Conservation (phyloP, 1,140 invertebrate species). For the Phortica variegata region DNA sequence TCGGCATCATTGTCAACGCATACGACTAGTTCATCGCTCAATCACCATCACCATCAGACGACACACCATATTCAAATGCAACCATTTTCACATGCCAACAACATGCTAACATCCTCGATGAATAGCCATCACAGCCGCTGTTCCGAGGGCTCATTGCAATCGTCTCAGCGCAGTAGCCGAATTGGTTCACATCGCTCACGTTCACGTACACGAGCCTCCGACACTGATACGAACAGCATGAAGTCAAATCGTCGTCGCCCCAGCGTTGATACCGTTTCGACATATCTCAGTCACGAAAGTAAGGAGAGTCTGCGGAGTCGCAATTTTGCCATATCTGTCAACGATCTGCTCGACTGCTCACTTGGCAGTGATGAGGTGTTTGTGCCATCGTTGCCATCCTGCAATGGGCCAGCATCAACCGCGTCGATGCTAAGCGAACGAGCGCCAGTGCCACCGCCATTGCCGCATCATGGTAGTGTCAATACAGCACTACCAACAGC, state of each 20-base stretch:
- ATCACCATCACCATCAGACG: conserved; percentile 10
- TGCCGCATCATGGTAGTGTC: conserved; percentile 13
- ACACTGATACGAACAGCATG: conserved; percentile 69
- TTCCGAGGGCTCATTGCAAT: conserved; percentile 50
- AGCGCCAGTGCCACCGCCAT: conserved; percentile 44
- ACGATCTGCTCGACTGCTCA: conserved; percentile 74
- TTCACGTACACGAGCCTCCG: conserved; percentile 54
- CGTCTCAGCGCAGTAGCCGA: conserved; percentile 53
- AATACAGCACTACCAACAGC: conserved; percentile 29
- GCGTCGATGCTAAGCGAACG: conserved; percentile 28
- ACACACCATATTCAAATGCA: conserved; percentile 4
- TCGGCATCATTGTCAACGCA: conserved; percentile 1
- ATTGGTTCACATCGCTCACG: conserved; percentile 47
- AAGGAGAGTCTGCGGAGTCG: conserved; percentile 61
- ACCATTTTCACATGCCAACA: conserved; percentile 44
- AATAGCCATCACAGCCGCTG: conserved; percentile 54
- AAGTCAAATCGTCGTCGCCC: conserved; percentile 72
- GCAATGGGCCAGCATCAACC: conserved; percentile 42
- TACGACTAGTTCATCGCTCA: conserved; percentile 18
- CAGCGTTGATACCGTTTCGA: conserved; percentile 83
- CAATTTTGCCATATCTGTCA: conserved; percentile 60
- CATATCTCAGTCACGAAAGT: conserved; percentile 83
- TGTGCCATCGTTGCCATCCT: conserved; percentile 55
- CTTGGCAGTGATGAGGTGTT: conserved; percentile 70
- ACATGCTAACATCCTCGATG: conserved; percentile 49